A percentile compares a stretch with the other conserved stretches of the same genome.
Evolutionary conservation across 2,888 invertebrate species (phyloP).

Genomic region (Hydraecia micacea): DNA sequence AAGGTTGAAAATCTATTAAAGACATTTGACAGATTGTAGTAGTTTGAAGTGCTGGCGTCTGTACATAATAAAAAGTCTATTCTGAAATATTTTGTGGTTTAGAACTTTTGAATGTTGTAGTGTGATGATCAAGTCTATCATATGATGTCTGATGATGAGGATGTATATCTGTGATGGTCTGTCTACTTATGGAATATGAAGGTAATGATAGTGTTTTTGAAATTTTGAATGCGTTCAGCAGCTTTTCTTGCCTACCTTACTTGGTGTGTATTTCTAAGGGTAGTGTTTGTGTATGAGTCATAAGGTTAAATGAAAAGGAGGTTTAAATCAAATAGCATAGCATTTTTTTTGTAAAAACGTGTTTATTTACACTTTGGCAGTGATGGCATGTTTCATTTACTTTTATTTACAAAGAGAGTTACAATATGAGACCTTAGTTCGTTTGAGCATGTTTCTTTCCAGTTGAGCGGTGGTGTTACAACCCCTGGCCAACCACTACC

Average conservation of each 20-base stretch:
- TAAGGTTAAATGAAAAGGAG: neutral
- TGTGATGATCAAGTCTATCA: neutral
- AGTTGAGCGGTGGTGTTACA: constrained; percentile 67
- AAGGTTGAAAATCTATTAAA: too few relatives aligned
- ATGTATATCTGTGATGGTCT: too few relatives aligned
- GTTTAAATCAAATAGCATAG: constrained; percentile 25
- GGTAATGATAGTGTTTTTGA: neutral
- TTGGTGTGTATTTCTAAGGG: neutral
- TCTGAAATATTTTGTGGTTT: too few relatives aligned
- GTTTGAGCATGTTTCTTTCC: constrained; percentile 74
- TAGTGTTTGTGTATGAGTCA: too few relatives aligned
- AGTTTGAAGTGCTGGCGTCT: too few relatives aligned
- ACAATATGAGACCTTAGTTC: constrained; percentile 86
- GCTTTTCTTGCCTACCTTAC: neutral
- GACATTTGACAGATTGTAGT: too few relatives aligned
- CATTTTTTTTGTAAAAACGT: constrained; percentile 76
- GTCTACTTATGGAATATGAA: neutral
- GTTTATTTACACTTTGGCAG: constrained; percentile 90
- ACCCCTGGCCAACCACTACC: constrained; percentile 63
- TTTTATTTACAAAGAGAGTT: constrained; percentile 89
- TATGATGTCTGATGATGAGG: neutral
- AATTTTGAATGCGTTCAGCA: neutral
- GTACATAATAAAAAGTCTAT: too few relatives aligned
- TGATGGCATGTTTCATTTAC: constrained; percentile 83
- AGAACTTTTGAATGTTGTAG: too few relatives aligned